Evolutionary conservation across 30 jellyfish, hydroid and myxozoan genomes (phyloP), one percentile per base, ranked within the genome.

Genomic region (Cassiopea xamachana): DNA sequence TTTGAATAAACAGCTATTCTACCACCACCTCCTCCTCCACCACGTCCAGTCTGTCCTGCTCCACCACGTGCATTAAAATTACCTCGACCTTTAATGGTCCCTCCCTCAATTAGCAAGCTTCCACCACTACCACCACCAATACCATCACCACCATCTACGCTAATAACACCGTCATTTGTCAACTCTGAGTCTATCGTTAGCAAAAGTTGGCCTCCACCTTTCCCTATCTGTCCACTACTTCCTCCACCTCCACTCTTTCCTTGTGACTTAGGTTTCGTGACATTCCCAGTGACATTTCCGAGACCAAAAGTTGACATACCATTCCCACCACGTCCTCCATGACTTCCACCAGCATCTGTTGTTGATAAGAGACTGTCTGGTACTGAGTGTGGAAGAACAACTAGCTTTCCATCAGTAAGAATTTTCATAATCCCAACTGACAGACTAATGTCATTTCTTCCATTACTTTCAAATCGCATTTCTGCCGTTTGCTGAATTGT

Each of bases 121-220:
- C 95, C 95, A 13, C 95, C 95, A 60, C 95, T 88, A 10, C 95
- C 95, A 1, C 95, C 95, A 45, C 95, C 95, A 48, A 69, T 77
- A 58, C 85, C 85, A 64, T 49, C 59, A 48, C 82, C 95, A 9
- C 95, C 95, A 45, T 79, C 72, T 19, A 73, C 95, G 12, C 70
- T 79, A 71, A 88, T 79, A 46, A 17, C 17, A 9, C 95, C 95
- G 78, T 88, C 95, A 45, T 58, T 86, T 18, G 48, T 77, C 55
- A 87, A n/a, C 79, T 43, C 73, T 7, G 89, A 44, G 19, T 44
- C 47, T n/a, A 87, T 76, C 48, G 2, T 61, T 47, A 87, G 69
- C 16, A n/a, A 27, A 46, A 88, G 87, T 75, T 80, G 86, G 59
- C 87, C 90, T 7, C 91, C 91, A 49, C 95, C 95, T 69, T 51